Evolutionary conservation across 1,140 invertebrate species (phyloP).

Genomic region (Ooceraea biroi): DNA sequence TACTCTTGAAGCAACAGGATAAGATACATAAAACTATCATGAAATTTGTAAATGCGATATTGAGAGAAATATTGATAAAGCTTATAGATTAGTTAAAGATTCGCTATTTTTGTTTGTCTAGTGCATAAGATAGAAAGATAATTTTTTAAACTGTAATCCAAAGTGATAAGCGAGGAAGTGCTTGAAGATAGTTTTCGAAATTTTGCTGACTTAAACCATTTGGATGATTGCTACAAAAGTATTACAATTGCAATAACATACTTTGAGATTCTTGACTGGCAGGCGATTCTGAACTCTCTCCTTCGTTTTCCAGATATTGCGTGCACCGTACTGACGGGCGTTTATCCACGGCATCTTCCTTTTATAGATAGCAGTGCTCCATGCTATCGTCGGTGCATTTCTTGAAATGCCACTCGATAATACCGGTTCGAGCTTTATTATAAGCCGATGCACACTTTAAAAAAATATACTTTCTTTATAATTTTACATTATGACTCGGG

Average conservation of each 20-base stretch:
- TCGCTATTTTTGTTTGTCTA: not conserved
- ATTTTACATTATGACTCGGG: not conserved
- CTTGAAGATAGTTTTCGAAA: not conserved
- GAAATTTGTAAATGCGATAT: not conserved
- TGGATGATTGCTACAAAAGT: not conserved
- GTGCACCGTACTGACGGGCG: constrained; percentile 57
- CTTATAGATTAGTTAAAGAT: not conserved
- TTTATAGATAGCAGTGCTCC: constrained; percentile 70
- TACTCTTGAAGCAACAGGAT: not conserved
- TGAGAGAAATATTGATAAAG: not conserved
- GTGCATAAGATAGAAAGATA: not conserved
- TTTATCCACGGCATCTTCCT: constrained; percentile 40
- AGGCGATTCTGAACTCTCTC: not conserved
- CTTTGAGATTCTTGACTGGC: constrained; percentile 11
- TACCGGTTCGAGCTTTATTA: constrained; percentile 70
- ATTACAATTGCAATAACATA: not conserved
- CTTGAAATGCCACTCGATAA: constrained; percentile 73
- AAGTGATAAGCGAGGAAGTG: not conserved
- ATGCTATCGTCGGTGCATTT: constrained; percentile 70
- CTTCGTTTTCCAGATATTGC: constrained; percentile 63
- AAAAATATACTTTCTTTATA: constrained; percentile 46
- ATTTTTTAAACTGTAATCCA: not conserved
- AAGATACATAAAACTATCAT: not conserved
- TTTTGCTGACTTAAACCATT: not conserved
- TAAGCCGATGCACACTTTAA: constrained; percentile 37